Conservation (phyloP, 2,113 vertebrate genomes). For the Genyomyrus donnyi region DNA sequence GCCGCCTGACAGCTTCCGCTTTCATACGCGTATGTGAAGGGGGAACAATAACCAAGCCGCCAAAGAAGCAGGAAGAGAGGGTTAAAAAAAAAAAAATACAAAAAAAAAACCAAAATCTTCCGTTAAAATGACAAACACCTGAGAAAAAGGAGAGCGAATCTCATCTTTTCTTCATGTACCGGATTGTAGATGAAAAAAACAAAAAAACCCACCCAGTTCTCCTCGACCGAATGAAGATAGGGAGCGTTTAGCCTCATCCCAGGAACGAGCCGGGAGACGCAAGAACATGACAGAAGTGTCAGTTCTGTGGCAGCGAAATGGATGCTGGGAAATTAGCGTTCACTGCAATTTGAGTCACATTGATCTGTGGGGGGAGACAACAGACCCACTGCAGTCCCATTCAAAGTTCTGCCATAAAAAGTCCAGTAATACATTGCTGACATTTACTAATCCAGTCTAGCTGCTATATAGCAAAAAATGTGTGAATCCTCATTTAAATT, state of each 20-base stretch:
- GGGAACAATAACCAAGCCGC: not conserved
- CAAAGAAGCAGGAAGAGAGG: not conserved
- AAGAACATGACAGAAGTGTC: not conserved
- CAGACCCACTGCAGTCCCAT: not conserved
- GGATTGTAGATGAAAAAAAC: not conserved
- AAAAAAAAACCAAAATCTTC: not conserved
- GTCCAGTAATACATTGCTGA: conserved; percentile 3
- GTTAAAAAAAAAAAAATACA: not conserved
- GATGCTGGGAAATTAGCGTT: not conserved
- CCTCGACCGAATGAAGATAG: not conserved
- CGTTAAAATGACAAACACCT: not conserved
- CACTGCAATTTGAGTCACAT: not conserved
- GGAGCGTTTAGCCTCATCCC: not conserved
- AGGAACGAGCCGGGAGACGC: not conserved
- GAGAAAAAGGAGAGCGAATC: not conserved
- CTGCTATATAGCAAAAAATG: conserved; percentile 49
- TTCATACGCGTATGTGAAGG: not conserved
- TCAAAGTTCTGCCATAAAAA: not conserved
- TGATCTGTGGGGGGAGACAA: not conserved
- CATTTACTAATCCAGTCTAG: conserved; percentile 51
- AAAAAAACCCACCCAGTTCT: not conserved
- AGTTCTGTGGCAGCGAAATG: not conserved
- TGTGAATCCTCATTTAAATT: conserved; percentile 61
- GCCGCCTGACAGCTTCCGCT: not conserved
- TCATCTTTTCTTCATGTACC: not conserved